phyloP scores from a whole-genome alignment of 2,888 invertebrate species.

The Acrocera orbiculus region DNA sequence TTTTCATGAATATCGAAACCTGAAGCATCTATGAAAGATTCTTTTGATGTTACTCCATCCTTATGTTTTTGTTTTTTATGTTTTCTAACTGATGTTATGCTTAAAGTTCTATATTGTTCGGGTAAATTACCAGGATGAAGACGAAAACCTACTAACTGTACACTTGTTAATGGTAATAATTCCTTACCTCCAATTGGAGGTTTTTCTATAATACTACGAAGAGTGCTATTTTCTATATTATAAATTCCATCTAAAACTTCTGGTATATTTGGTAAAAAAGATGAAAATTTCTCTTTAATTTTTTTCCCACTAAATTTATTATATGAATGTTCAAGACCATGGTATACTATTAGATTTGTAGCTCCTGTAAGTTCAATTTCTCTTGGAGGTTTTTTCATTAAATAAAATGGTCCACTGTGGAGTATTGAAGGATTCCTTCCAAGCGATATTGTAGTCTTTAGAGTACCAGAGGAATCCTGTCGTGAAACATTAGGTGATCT shows the following conservation, averaged over 20 bases:
- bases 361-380: conserved; percentile 90
- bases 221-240: conserved; percentile 60
- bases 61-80: conserved; percentile 69
- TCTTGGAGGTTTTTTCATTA: conserved; percentile 90
- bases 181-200: conserved; percentile 88
- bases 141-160: conserved; percentile 82
- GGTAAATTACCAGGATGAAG: conserved; percentile 87
- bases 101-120: conserved; percentile 86
- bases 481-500: conserved; percentile 90
- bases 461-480: conserved; percentile 91
- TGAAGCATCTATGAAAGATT: conserved; percentile 35
- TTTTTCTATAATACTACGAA: conserved; percentile 88
- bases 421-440: conserved; percentile 95
- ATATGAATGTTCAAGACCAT: conserved; percentile 92
- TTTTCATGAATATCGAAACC: conserved; percentile 76
- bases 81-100: conserved; percentile 78
- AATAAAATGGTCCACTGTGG: conserved; percentile 94
- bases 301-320: conserved; percentile 96
- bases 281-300: conserved; percentile 83
- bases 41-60: background rate
- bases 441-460: conserved; percentile 92
- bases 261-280: conserved; percentile 86
- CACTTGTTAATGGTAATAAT: conserved; percentile 64
- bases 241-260: conserved; percentile 91
- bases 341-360: conserved; percentile 90